Percentiles rank a stretch among this genome's conserved stretches.
phyloP scores from a whole-genome alignment of 2,888 invertebrate species.

The Pseudeuparius sepicola region DNA sequence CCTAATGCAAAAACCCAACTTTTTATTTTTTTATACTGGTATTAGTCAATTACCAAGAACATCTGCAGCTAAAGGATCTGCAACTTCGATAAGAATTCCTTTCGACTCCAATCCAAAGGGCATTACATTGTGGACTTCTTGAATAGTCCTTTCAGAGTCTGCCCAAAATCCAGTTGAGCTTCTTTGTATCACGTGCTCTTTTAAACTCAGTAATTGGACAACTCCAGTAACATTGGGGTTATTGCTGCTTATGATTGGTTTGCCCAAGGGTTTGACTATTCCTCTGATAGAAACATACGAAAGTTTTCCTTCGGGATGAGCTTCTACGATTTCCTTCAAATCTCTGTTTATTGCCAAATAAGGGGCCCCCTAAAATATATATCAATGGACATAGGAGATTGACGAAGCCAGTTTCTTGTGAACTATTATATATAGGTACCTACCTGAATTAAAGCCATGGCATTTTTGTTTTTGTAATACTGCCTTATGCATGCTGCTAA shows the following conservation, averaged over 20 bases:
- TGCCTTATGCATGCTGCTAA: conserved; percentile 64
- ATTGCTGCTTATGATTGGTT: conserved; percentile 63
- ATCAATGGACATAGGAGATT: conserved; percentile 13
- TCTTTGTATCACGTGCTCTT: conserved; percentile 74
- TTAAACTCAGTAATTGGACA: conserved; percentile 67
- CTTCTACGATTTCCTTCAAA: conserved; percentile 51
- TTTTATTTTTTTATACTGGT: too few species aligned
- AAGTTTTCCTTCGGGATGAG: conserved; percentile 53
- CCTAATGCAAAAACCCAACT: too few species aligned
- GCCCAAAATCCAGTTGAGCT: conserved; percentile 82
- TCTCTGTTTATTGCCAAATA: conserved; percentile 56
- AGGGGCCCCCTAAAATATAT: conserved; percentile 52
- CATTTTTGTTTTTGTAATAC: conserved; percentile 64
- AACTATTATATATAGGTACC: conserved; percentile 20
- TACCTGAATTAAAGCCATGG: conserved; percentile 62
- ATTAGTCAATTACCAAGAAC: conserved; percentile 43
- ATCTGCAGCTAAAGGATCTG: conserved; percentile 66
- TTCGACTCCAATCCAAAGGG: conserved; percentile 63
- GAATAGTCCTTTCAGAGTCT: conserved; percentile 67
- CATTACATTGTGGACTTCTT: conserved; percentile 67
- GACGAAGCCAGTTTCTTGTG: not conserved
- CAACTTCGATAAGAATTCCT: conserved; percentile 58
- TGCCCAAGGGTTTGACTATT: conserved; percentile 63
- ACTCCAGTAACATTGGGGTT: conserved; percentile 67
- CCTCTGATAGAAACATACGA: conserved; percentile 70